Base-by-base conservation (phyloP, 2,888 invertebrate genomes). In the Lissocephala sabroskyi region DNA sequence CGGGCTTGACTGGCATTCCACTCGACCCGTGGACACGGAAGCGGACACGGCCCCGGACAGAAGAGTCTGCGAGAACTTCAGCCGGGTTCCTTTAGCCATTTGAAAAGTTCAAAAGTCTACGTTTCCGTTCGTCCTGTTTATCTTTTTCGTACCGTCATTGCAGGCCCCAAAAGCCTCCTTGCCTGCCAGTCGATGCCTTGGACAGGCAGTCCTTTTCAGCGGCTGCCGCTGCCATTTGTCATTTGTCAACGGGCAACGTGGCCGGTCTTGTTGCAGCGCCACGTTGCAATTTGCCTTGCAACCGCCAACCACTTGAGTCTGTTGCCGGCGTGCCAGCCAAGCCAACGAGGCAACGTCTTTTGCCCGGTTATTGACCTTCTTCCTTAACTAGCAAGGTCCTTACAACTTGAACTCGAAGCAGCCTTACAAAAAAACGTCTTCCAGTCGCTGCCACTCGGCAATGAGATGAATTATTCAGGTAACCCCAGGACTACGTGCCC, bases 391-490 rank as follows among this genome's bases (percentile, higher is more conserved):
- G 35, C 35, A 35, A 35, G 16, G 23, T 7, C 23, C 7, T 23
- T 23, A 5, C 35, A 35, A 17, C 35, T 17, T 35, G 35, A 35
- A 10, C 35, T 11, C 33, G 11, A 13, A 11, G 14, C 33, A 33
- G 33, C 33, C 23, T 5, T 23, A 7, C 4, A 62, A 63, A 63
- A 61, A 63, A 63, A 51, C 45, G 61, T 61, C 63, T 62, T 59
- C 45, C 7, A 23, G 23, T 23, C 23, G 51, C 57, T 44, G 43
- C 29, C 53, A 4, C 23, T 13, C 14, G 13, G 28, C 11, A 59
- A 59, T 64, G 68, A 51, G 62, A 71, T 70, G 76, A 76, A 70
- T 76, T 64, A 76, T 70, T 70, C 73, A 70, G 40, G 11, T n/a
- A n/a, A 23, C 4, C 3, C 4, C 3, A 23, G 7, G 7, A 7